Evolutionary conservation across 2,797 vertebrate species (phyloP), one percentile per base, ranked within the genome.

Genomic region (Danio albolineatus): DNA sequence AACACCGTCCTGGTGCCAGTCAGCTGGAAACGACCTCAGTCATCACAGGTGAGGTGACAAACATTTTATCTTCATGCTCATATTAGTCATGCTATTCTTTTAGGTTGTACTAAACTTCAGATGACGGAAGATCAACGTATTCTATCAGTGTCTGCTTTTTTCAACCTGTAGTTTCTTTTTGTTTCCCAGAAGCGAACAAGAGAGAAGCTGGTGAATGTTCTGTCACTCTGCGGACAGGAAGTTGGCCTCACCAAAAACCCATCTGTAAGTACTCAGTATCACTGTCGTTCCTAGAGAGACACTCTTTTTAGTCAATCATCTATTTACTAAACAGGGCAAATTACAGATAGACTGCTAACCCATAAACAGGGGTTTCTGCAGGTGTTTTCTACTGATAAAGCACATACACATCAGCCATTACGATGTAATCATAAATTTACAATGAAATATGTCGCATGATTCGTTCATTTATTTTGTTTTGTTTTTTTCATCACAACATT

Each of bases 201-300:
- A 88, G 98, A 99, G 89, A 99, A 98, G 90, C 90, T 99, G 86
- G 98, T 99, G 51, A 98, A 97, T 0, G 98, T 99, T 72, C 95
- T 99, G 81, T 96, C 97, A 76, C 93, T 99, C 0, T 99, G 97
- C 83, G 98, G 97, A 86, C 97, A 99, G 91, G 97, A 99, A 92
- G 97, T 99, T 69, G 97, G 97, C 82, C 94, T 99, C 81, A 98
- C 96, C 86, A 99, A 99, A 93, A 99, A 99, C 80, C 98, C 98
- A 70, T 99, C 98, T 39, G 98, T 99, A 44, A 65, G 73, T 78
- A 54, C 38, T 59, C 10, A 69, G 10, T 28, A 16, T 39, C 53
- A 14, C 53, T 43, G 59, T 46, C 10, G 10, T 38, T 48, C 28
- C 28, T 78, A 14, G 4, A 14, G 41, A 62, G 60, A 36, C 36